A percentile compares a stretch with the other conserved stretches of the same genome.
Evolutionary conservation across 2,113 vertebrate genomes (phyloP).

Genomic region (Gallinago paraguaiae): DNA sequence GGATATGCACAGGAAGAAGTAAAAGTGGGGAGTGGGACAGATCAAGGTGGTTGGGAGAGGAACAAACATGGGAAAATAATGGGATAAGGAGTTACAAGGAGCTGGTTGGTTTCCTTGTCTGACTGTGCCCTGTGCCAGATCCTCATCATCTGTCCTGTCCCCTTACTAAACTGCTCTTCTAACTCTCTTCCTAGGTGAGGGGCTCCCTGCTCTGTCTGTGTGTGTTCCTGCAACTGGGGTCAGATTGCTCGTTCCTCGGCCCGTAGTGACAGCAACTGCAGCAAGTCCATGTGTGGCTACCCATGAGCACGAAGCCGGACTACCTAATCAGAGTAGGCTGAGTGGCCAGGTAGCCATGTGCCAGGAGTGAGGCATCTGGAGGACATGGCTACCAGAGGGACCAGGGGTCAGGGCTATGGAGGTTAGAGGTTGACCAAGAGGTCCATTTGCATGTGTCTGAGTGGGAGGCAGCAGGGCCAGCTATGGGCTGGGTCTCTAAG

Average conservation of each 20-base stretch:
- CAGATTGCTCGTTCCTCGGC: neutral
- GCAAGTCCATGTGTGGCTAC: neutral
- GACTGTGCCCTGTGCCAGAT: accelerated
- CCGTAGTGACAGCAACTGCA: neutral
- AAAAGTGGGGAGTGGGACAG: neutral
- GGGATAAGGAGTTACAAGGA: neutral
- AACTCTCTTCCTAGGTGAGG: neutral
- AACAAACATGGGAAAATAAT: neutral
- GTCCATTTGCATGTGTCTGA: accelerated
- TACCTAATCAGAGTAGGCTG: neutral
- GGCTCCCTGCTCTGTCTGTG: accelerated
- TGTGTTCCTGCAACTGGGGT: accelerated
- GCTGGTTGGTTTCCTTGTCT: accelerated
- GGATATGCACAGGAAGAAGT: neutral
- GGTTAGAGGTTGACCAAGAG: neutral
- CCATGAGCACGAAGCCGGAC: accelerated
- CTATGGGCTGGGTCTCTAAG: accelerated
- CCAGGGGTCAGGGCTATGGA: accelerated
- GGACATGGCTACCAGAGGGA: neutral
- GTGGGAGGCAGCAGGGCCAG: neutral
- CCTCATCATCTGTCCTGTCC: neutral
- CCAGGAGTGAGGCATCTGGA: neutral
- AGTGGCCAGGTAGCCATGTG: neutral
- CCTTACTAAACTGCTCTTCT: neutral
- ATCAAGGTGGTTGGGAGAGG: neutral